Evolutionary conservation across 64 coral and sea anemone genomes (phyloP).

Genomic region (Porites lutea): DNA sequence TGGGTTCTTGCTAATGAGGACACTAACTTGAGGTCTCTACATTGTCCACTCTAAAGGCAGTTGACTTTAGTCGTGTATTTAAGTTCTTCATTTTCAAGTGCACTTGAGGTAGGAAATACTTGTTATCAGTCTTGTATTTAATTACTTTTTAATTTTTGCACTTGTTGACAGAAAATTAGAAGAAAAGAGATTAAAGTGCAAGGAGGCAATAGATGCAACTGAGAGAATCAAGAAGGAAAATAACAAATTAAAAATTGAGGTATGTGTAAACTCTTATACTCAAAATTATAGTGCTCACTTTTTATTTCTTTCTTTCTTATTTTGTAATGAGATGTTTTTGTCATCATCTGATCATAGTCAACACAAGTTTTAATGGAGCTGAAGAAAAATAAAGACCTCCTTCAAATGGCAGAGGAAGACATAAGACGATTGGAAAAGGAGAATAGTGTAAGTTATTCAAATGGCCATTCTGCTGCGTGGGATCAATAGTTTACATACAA

Average conservation of each 20-base stretch:
- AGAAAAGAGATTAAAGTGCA: conserved; percentile 45
- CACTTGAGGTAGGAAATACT: too few relatives aligned
- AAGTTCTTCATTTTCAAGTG: neutral
- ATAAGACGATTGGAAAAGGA: conserved; percentile 24
- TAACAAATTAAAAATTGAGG: conserved; percentile 14
- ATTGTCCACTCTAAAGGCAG: too few relatives aligned
- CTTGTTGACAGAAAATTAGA: conserved; percentile 18
- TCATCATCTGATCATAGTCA: neutral
- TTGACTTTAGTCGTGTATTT: too few relatives aligned
- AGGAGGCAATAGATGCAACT: conserved; percentile 20
- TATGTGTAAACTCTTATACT: neutral
- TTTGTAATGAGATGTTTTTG: neutral
- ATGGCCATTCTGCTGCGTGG: too few relatives aligned
- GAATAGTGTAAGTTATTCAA: conserved; percentile 12
- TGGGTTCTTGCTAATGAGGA: too few relatives aligned
- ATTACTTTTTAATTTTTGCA: neutral
- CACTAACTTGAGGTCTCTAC: too few relatives aligned
- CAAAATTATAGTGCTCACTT: neutral
- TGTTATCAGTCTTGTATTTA: neutral
- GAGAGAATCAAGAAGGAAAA: conserved; percentile 34
- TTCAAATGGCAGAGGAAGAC: conserved; percentile 53
- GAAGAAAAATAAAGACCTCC: conserved; percentile 20
- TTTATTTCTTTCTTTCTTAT: neutral
- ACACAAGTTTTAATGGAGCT: conserved; percentile 22
- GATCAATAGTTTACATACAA: too few relatives aligned